Percentiles rank a stretch among this genome's conserved stretches.
These are phyloP conservation scores for Apogon hyalosoma DNA, from an alignment of 2,797 vertebrate species.

Conservation along the genomic window DNA sequence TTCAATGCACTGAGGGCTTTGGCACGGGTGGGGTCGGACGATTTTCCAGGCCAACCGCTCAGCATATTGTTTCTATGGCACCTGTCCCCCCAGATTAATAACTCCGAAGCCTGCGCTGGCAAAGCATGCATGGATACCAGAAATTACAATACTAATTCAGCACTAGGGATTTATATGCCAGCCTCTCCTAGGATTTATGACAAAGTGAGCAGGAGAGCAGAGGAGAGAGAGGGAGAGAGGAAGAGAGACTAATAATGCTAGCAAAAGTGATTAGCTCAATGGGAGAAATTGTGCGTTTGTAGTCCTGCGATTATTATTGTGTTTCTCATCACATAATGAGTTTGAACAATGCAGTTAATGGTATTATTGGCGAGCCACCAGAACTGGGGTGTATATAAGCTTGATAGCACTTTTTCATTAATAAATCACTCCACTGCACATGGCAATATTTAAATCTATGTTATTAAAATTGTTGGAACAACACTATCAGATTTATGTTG, in stretches of 20 bases:
- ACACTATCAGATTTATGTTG: slow-evolving; percentile 85
- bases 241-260: slow-evolving; percentile 76
- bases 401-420: slow-evolving; percentile 84
- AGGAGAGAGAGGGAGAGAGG: slow-evolving; percentile 20
- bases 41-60: slow-evolving; percentile 68
- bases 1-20: slow-evolving; percentile 72
- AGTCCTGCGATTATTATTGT: slow-evolving; percentile 84
- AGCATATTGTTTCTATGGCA: slow-evolving; percentile 82
- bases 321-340: slow-evolving; percentile 86
- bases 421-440: slow-evolving; percentile 86
- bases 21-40: slow-evolving; percentile 67
- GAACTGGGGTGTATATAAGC: slow-evolving; percentile 79
- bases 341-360: slow-evolving; percentile 88
- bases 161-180: slow-evolving; percentile 74
- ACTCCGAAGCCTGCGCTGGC: slow-evolving; percentile 73
- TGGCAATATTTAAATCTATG: slow-evolving; percentile 86
- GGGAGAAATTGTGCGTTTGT: slow-evolving; percentile 82
- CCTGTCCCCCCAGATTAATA: slow-evolving; percentile 81
- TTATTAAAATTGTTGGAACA: slow-evolving; percentile 86
- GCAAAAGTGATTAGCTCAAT: slow-evolving; percentile 84
- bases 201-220: slow-evolving; percentile 51
- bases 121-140: slow-evolving; percentile 76
- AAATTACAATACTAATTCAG: slow-evolving; percentile 84
- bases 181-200: slow-evolving; percentile 78
- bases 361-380: slow-evolving; percentile 86